A percentile compares a stretch with the other conserved stretches of the same genome.
These are phyloP conservation scores for Zapus hudsonius DNA, from an alignment of 2,113 vertebrate genomes.

Conservation along the genomic window DNA sequence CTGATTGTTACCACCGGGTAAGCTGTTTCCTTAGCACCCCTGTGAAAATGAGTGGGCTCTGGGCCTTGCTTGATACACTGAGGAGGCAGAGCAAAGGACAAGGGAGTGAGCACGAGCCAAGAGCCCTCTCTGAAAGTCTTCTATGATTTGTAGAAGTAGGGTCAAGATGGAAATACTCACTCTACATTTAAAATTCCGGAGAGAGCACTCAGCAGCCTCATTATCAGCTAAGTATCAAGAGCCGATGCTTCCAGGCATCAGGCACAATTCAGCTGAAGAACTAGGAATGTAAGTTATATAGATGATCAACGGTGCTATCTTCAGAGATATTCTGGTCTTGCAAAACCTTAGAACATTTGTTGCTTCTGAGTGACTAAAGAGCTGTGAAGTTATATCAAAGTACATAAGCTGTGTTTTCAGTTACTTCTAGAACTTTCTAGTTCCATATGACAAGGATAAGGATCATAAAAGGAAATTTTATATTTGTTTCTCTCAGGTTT, in stretches of 20 bases:
- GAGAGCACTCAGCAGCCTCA: not conserved
- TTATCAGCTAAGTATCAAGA: not conserved
- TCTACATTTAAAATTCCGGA: not conserved
- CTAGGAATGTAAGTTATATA: not conserved
- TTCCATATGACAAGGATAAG: not conserved
- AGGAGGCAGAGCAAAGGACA: not conserved
- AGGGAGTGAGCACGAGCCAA: not conserved
- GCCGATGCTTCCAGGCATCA: not conserved
- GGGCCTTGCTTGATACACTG: not conserved
- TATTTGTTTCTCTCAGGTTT: not conserved
- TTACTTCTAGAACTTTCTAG: not conserved
- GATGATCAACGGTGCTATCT: not conserved
- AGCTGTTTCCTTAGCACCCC: too few species aligned
- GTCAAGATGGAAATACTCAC: not conserved
- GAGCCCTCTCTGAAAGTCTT: not conserved
- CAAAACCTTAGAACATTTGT: not conserved
- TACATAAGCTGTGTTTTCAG: not conserved
- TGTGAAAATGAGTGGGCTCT: fast-evolving
- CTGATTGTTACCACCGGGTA: too few species aligned
- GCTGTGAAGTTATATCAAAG: not conserved
- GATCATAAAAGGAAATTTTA: not conserved
- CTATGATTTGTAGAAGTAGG: not conserved
- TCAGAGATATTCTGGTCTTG: not conserved
- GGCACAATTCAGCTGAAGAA: not conserved
- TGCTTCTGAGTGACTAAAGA: not conserved